phyloP scores from a whole-genome alignment of 2,797 vertebrate genomes.

The Melanotaenia maccullochi region DNA sequence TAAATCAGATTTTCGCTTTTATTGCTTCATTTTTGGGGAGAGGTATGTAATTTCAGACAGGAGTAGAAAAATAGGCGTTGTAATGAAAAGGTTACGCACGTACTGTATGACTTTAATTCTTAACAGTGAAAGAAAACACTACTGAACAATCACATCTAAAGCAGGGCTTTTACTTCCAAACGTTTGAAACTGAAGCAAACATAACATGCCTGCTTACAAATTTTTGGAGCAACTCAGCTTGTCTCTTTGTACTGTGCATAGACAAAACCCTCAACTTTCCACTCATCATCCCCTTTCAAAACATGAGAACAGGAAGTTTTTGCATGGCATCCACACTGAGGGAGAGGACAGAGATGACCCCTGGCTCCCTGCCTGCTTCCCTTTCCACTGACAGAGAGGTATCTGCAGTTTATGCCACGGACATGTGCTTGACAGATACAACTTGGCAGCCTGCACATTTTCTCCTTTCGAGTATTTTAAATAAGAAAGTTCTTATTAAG shows the following conservation, averaged over 20 bases:
- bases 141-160: neutral
- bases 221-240: neutral
- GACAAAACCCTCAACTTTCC: slow-evolving; percentile 25
- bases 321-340: slow-evolving; percentile 18
- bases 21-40: no score
- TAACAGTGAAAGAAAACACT: no score
- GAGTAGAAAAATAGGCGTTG: no score
- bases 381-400: slow-evolving; percentile 49
- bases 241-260: neutral
- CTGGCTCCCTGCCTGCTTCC: slow-evolving; percentile 66
- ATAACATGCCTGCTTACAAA: slow-evolving; percentile 13
- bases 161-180: neutral
- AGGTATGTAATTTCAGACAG: no score
- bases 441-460: slow-evolving; percentile 34
- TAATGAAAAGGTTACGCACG: no score
- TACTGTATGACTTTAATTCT: no score
- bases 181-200: neutral
- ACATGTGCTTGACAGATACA: slow-evolving; percentile 47
- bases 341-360: slow-evolving; percentile 58
- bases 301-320: slow-evolving; percentile 71
- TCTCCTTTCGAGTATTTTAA: slow-evolving; percentile 29
- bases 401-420: slow-evolving; percentile 41
- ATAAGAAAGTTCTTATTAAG: neutral
- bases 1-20: no score
- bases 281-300: slow-evolving; percentile 48